Percentiles rank a stretch among this genome's conserved stretches.
phyloP scores from a whole-genome alignment of 2,113 vertebrate genomes.

The Lamprologus speciosus region DNA sequence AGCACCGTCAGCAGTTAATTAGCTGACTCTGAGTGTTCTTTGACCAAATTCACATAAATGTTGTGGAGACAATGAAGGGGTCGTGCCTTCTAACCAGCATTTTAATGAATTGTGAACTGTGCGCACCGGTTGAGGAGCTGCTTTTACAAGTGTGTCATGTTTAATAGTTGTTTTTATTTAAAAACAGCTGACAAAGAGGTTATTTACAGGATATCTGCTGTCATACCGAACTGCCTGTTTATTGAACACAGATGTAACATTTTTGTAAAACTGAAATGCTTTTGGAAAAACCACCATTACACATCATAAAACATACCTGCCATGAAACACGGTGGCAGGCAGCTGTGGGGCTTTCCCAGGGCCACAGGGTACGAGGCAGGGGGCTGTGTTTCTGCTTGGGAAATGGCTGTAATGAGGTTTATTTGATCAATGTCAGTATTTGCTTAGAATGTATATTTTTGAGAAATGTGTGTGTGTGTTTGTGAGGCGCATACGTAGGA shows the following conservation, averaged over 20 bases:
- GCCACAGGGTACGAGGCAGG: not conserved
- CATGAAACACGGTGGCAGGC: not conserved
- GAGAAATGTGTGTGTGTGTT: not conserved
- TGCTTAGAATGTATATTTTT: not conserved
- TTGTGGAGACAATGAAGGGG: not conserved
- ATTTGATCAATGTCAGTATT: constrained; percentile 11
- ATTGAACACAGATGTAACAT: not conserved
- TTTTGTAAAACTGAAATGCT: not conserved
- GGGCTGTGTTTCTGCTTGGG: not conserved
- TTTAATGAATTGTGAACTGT: not conserved
- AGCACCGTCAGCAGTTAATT: not conserved
- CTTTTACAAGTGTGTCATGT: not conserved
- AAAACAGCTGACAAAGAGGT: not conserved
- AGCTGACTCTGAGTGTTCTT: not conserved
- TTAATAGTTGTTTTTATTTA: not conserved
- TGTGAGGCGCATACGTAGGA: not conserved
- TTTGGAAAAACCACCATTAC: not conserved
- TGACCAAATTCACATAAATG: not conserved
- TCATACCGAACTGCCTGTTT: not conserved
- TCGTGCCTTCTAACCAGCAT: not conserved
- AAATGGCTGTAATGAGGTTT: not conserved
- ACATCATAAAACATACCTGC: not conserved
- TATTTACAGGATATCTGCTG: not conserved
- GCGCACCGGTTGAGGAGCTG: not conserved
- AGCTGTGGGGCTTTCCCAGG: not conserved